phyloP scores from a whole-genome alignment of 2,888 invertebrate genomes.

The Agrochola circellaris region DNA sequence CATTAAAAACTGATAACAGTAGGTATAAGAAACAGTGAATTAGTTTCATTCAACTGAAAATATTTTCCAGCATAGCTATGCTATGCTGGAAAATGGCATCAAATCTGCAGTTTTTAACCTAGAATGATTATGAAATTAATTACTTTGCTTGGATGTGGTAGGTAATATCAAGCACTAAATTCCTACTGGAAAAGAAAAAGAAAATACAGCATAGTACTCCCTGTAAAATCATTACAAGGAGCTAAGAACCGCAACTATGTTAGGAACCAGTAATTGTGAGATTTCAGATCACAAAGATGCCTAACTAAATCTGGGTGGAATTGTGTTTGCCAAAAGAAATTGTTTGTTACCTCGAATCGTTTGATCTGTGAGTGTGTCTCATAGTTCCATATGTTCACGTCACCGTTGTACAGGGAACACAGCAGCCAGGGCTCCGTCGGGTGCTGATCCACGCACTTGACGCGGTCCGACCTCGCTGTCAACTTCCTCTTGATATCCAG shows the following conservation, averaged over 20 bases:
- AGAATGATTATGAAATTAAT: conserved; percentile 4
- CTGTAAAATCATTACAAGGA: neutral
- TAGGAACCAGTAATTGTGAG: neutral
- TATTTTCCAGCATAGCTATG: neutral
- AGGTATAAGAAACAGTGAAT: neutral
- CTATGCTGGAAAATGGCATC: neutral
- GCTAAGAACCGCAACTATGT: neutral
- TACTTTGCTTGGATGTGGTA: neutral
- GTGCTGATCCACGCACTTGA: conserved; percentile 99
- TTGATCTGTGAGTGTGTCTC: conserved; percentile 97
- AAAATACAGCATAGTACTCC: neutral
- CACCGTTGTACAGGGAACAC: conserved; percentile 99
- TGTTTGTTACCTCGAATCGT: conserved; percentile 94
- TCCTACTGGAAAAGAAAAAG: neutral
- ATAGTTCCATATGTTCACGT: conserved; percentile 99
- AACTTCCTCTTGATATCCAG: conserved; percentile 99
- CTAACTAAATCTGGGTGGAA: neutral
- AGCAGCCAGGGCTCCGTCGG: conserved; percentile 99
- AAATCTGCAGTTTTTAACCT: neutral
- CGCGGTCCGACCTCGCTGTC: conserved; percentile 99
- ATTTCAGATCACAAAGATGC: neutral
- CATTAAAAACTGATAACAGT: conserved; percentile 1
- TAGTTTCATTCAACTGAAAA: neutral
- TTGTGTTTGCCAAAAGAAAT: conserved; percentile 1
- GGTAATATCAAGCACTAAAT: neutral